Evolutionary conservation across 2,797 vertebrate genomes (phyloP), one percentile per base, ranked within the genome.

Genomic region (Galago senegalensis): DNA sequence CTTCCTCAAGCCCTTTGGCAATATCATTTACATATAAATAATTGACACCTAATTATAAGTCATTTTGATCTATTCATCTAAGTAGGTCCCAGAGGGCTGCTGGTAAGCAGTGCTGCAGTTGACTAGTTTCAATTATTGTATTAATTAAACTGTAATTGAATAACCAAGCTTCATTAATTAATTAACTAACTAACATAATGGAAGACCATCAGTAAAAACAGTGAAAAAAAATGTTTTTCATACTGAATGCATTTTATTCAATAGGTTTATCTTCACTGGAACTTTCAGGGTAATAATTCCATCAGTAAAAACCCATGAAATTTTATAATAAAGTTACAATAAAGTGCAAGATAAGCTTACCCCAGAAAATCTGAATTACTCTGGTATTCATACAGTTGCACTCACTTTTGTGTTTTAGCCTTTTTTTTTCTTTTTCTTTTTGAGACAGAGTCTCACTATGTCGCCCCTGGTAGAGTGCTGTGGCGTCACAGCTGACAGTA

Each of bases 81-180:
- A 89, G 86, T 29, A 86, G 27, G 37, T 95, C 81, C 56, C 91
- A 70, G 86, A 92, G 60, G 46, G 31, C 87, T 89, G 29, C 61
- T 96, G 56, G 94, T 84, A 96, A 96, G 76, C 89, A 95, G 63
- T 89, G 91, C n/a, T 94, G 93, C 92, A 81, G 92, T 86, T 97
- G 76, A 97, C 80, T 96, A 70, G 70, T 93, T 97, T 76, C 94
- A 97, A 96, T 97, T 95, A 95, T 46, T 97, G 58, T 95, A 96
- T 95, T 98, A 97, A 98, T 97, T 96, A 98, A 97, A 91, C 94
- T 95, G 91, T 98, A 96, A 96, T 97, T 95, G 93, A 91, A 96
- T 79, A 97, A 85, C 85, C 91, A 97, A 86, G 67, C 34, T 91
- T 81, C 93, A 89, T 96, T 96, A 94, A 65, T 94, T 96, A 93